Evolutionary conservation across 2,113 vertebrate genomes (phyloP).

Genomic region (Odocoileus hemionus): DNA sequence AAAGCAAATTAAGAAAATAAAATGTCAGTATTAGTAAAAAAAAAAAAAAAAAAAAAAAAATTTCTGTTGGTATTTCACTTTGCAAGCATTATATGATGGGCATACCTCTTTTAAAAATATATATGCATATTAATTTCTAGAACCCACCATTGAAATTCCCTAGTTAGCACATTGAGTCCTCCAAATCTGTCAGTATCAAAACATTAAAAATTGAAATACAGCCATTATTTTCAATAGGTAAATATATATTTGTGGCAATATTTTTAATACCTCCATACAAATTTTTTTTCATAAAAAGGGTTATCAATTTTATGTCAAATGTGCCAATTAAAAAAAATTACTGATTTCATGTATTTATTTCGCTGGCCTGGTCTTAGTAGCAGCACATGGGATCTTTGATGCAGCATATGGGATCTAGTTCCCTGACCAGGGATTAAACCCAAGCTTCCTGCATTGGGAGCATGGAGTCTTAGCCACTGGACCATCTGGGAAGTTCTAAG

Average conservation of each 20-base stretch:
- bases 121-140: neutral
- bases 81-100: neutral
- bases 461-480: neutral
- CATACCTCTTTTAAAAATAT: neutral
- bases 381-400: neutral
- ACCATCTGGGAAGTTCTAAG: neutral
- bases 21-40: constrained; percentile 18
- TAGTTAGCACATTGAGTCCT: neutral
- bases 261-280: neutral
- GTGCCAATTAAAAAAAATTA: neutral
- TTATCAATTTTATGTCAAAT: neutral
- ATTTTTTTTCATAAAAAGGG: neutral
- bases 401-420: neutral
- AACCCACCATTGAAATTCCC: neutral
- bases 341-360: neutral
- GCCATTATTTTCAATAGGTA: neutral
- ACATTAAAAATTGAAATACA: neutral
- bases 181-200: neutral
- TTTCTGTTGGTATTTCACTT: constrained; percentile 44
- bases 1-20: constrained; percentile 58
- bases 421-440: neutral
- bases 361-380: neutral
- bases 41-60: neutral
- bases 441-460: neutral
- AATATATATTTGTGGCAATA: neutral